phyloP scores from a whole-genome alignment of 2,888 invertebrate species.

The Spatulosminthurus flaviceps region DNA sequence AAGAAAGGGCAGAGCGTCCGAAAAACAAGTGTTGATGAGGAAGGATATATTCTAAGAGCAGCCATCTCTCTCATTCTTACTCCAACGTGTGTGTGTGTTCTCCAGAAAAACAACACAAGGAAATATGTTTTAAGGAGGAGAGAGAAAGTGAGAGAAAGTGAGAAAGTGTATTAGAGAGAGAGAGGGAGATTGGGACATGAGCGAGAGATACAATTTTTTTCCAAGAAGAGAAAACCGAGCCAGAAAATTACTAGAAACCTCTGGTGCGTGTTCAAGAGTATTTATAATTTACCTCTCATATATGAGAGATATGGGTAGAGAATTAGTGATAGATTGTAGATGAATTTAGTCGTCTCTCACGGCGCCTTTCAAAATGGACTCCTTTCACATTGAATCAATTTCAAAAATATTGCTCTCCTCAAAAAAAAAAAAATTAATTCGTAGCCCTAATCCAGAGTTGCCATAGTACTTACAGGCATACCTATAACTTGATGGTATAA shows the following conservation, averaged over 20 bases:
- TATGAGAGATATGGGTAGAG: conserved; percentile 1
- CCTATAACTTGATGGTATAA: too few relatives aligned
- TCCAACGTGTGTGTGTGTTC: not conserved
- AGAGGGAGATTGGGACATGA: too few relatives aligned
- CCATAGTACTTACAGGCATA: too few relatives aligned
- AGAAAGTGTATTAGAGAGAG: too few relatives aligned
- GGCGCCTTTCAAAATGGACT: conserved; percentile 28
- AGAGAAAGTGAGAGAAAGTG: too few relatives aligned
- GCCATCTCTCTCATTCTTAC: not conserved
- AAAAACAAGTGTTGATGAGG: conserved; percentile 8
- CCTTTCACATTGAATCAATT: conserved; percentile 5
- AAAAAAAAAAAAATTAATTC: not conserved
- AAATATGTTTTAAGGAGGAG: too few relatives aligned
- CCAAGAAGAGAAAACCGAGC: too few relatives aligned
- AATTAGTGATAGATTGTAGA: conserved; percentile 1
- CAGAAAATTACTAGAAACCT: too few relatives aligned
- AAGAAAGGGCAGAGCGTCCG: not conserved
- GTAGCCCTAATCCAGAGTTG: too few relatives aligned
- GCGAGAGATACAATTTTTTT: too few relatives aligned
- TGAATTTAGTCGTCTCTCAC: conserved; percentile 20
- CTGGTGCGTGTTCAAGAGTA: conserved; percentile 47
- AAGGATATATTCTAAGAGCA: not conserved
- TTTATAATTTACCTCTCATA: conserved; percentile 21
- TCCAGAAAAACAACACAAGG: too few relatives aligned
- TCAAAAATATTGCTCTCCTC: not conserved